Base-by-base conservation (phyloP, 2,113 vertebrate genomes). In the Azemiops feae region DNA sequence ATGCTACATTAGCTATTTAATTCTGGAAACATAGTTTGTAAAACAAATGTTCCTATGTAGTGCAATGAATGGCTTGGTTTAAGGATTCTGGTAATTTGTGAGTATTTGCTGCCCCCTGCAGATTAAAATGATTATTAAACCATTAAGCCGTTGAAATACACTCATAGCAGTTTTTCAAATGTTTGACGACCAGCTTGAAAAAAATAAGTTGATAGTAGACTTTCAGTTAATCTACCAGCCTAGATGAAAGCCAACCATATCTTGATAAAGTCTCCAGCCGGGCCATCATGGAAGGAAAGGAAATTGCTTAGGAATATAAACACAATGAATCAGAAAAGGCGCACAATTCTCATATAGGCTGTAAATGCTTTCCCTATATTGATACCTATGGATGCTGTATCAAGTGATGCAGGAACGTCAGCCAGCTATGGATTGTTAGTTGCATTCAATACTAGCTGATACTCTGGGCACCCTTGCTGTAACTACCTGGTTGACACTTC, bases 101-200 rank as follows among this genome's bases (percentile, higher is more conserved):
- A 74, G 92, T 30, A 5, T 97, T 96, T 98, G 97, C 98, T 98
- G 98, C 98, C 98, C 96, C 93, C 98, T 98, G 94, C 97, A 93
- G 98, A 94, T 97, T 14, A 95, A 97, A 94, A 14, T n/a, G 91
- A 91, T 85, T 93, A 96, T 92, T 96, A 93, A 92, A 89, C 2
- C 1, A 1, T 5, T n/a, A n/a, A 39, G 22, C 16, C n/a, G 18
- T 30, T 39, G 10, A 54, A 55, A 74, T n/a, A 11, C 20, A 92
- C 92, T 4, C 0, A 89, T n/a, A 92, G 34, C 16, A 22, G 22
- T 45, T 91, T 85, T 53, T 12, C 55, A 88, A 34, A 47, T 50
- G 43, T n/a, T 92, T 25, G n/a, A 25, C 57, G 60, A 34, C 27
- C 20, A 60, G 91, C 18, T 92, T 6, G 43, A 20, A 27, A 27